Percentiles rank a stretch among this genome's conserved stretches.
These are phyloP conservation scores for Drosophila dunni DNA, from an alignment of 1,140 invertebrate species.

Conservation along the genomic window DNA sequence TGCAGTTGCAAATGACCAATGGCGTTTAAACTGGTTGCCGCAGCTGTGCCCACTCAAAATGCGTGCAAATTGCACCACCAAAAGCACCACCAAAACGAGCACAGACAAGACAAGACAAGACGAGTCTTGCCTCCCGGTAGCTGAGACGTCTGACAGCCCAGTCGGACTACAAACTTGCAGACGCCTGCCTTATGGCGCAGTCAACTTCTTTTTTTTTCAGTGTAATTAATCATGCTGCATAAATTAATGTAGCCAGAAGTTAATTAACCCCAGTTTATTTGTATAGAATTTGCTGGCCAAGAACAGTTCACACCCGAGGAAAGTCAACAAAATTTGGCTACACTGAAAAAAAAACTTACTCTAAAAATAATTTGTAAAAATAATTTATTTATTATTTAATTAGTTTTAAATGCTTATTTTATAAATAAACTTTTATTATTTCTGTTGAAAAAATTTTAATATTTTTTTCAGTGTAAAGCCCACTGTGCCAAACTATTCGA, in stretches of 20 bases:
- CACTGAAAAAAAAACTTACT: too few relatives aligned
- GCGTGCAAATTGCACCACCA: slow-evolving; percentile 72
- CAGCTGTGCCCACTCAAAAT: slow-evolving; percentile 73
- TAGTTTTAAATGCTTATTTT: too few relatives aligned
- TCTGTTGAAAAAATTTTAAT: too few relatives aligned
- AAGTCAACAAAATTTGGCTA: background rate
- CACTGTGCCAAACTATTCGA: slow-evolving; percentile 10
- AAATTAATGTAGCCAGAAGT: slow-evolving; percentile 78
- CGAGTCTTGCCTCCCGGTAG: slow-evolving; percentile 72
- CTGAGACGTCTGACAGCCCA: slow-evolving; percentile 65
- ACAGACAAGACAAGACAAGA: slow-evolving; percentile 9
- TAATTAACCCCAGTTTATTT: slow-evolving; percentile 82
- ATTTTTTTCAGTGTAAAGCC: background rate
- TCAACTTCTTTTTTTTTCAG: slow-evolving; percentile 51
- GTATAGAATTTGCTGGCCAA: slow-evolving; percentile 53
- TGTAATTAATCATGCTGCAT: slow-evolving; percentile 78
- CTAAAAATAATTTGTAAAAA: too few relatives aligned
- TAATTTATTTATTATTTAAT: too few relatives aligned
- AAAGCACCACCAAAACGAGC: slow-evolving; percentile 21
- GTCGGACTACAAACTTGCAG: slow-evolving; percentile 35
- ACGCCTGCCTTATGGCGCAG: slow-evolving; percentile 45
- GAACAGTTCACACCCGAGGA: slow-evolving; percentile 17
- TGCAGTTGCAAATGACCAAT: slow-evolving; percentile 73
- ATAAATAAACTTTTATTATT: too few relatives aligned
- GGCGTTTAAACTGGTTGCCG: slow-evolving; percentile 76